Base-by-base conservation (phyloP, 2,797 vertebrate species). In the Otolemur crassicaudatus region DNA sequence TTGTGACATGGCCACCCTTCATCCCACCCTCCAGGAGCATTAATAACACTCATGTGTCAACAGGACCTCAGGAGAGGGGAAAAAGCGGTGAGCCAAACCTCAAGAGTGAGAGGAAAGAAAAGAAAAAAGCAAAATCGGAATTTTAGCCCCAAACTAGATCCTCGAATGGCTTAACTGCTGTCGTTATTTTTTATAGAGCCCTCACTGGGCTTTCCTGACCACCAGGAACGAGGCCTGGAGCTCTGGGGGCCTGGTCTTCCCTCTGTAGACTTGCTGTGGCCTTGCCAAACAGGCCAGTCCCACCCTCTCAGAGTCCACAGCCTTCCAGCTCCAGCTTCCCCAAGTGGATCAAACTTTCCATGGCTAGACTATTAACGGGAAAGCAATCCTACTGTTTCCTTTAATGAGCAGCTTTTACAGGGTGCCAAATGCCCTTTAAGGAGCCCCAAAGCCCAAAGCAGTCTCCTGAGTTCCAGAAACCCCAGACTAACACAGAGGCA, bases 371-470 rank as follows among this genome's bases (percentile, higher is more conserved):
- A 92, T 94, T 95, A 96, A 97, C 95, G 63, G 69, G 83, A 87
- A 97, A 97, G 87, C 84, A 81, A 63, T 85, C 85, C 87, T 82
- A 87, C 91, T 61, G 46, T 84, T 97, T 94, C 65, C 88, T 93
- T 96, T 97, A 94, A 94, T 81, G 77, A 96, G 85, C 72, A 88
- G 67, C 70, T 94, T 97, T 97, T 97, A 96, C 10, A 77, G 85
- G 82, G 87, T 96, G 94, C 67, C 96, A 96, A 96, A 61, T 87
- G 82, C 79, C 87, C 65, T 94, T 92, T 65, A 95, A 96, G 87
- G 85, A 96, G 27, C 61, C 79, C 90, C 95, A 69, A 94, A 91
- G 63, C 69, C 69, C 94, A 94, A 43, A 93, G 72, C 63, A 86
- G 43, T 92, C 60, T 67, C 37, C n/a, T 37, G 75, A 22, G 70